Evolutionary conservation across 2,113 vertebrate species (phyloP), one percentile per base, ranked within the genome.

Genomic region (Chunga burmeisteri): DNA sequence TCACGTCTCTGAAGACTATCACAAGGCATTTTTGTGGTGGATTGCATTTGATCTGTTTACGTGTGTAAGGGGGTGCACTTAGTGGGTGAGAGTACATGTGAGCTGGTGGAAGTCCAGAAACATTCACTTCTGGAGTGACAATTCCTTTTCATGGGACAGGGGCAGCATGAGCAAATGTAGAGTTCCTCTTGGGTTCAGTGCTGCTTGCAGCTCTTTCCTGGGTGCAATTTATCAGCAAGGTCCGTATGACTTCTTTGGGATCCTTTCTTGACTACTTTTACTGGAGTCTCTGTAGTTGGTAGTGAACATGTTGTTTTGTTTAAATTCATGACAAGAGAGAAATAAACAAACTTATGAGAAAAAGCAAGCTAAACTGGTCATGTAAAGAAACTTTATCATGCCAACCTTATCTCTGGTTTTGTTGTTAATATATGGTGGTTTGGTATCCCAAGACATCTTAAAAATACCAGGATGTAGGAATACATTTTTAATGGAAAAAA

Each of bases 1-100:
- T 96, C 63, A n/a, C 87, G 91, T 90, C 96, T 97, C 95, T 96
- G 87, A 95, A 90, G 81, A 92, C 79, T 90, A 70, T 91, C 96
- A 94, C 77, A 93, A 97, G 79, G 83, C 11, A 21, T 96, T 97
- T 95, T 91, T 11, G 13, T 94, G 84, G 95, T 27, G 17, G 52
- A 44, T 19, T 94, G n/a, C 62, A 66, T 92, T 96, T 94, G 8
- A 11, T 89, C 7, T 79, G 27, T 66, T 91, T 87, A 44, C 1
- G 0, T 11, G 10, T 53, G 55, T 88, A 77, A 66, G 18, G 8
- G 15, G 3, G 49, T 2, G 2, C 2, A 32, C 17, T 66, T 83
- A 58, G 55, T 15, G 44, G 46, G 52, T 86, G 82, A 96, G 46
- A 49, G 71, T 88, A 22, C 27, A 19, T 55, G 18, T 81, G 70